Percentiles rank a stretch among this genome's conserved stretches.
Evolutionary conservation across 2,797 vertebrate species (phyloP).

Genomic region (Fringilla coelebs): DNA sequence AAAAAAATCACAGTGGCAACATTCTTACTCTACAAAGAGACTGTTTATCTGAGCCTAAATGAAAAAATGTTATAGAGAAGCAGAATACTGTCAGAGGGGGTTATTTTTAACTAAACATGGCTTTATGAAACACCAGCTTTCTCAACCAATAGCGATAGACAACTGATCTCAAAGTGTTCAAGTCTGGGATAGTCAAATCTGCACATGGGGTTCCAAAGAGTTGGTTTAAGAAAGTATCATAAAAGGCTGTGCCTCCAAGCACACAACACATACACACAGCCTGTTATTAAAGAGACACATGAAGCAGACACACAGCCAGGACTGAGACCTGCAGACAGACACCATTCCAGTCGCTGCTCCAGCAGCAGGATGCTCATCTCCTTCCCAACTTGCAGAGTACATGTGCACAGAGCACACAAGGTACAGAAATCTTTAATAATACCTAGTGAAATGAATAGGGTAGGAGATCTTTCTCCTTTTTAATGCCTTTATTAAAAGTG

Average conservation of each 20-base stretch:
- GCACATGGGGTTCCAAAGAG: accelerated
- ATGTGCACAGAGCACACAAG: not conserved
- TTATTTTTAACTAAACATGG: not conserved
- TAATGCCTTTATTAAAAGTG: too few relatives aligned
- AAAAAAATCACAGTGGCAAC: not conserved
- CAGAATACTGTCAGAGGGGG: not conserved
- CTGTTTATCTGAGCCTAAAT: not conserved
- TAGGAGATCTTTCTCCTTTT: too few relatives aligned
- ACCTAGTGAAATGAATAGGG: not conserved
- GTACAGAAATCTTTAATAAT: not conserved
- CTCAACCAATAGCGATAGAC: not conserved
- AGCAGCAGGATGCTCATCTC: not conserved
- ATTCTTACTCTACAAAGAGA: not conserved
- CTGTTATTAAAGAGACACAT: not conserved
- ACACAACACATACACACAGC: not conserved
- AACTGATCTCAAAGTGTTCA: not conserved
- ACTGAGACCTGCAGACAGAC: not conserved
- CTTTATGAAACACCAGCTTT: not conserved
- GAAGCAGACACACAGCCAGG: not conserved
- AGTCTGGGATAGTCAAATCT: not conserved
- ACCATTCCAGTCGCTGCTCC: accelerated
- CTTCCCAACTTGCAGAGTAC: not conserved
- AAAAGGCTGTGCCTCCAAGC: not conserved
- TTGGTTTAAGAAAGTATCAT: not conserved
- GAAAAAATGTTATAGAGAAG: not conserved